Evolutionary conservation across 2,888 invertebrate genomes (phyloP).

Genomic region (Hypomecis punctinalis): DNA sequence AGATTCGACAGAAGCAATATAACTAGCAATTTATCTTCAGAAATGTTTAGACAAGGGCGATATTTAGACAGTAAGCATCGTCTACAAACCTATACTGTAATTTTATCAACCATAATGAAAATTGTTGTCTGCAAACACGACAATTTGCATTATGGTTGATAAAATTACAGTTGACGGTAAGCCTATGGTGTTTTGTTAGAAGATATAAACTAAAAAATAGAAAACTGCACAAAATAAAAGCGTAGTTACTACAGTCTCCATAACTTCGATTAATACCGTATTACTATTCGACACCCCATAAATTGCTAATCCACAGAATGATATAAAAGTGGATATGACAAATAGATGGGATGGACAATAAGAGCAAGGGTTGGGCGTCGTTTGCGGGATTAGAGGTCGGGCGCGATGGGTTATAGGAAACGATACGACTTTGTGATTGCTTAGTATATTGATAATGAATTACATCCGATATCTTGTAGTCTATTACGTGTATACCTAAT

Average conservation of each 20-base stretch:
- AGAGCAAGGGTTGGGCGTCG: constrained; percentile 70
- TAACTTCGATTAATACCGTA: constrained; percentile 43
- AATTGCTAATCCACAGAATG: constrained; percentile 60
- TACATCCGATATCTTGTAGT: neutral
- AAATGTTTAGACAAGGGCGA: too few species aligned
- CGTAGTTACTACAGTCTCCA: constrained; percentile 15
- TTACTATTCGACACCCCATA: constrained; percentile 55
- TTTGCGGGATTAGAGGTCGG: constrained; percentile 54
- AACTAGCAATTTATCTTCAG: too few species aligned
- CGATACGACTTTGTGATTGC: constrained; percentile 18
- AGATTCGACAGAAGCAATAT: too few species aligned
- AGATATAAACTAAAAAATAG: too few species aligned
- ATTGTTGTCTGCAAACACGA: too few species aligned
- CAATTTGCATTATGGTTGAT: too few species aligned
- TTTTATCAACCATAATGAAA: too few species aligned
- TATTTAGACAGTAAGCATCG: too few species aligned
- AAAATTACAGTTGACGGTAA: too few species aligned
- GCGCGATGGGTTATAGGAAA: constrained; percentile 19
- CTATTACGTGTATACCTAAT: too few species aligned
- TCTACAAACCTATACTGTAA: too few species aligned
- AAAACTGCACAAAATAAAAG: neutral
- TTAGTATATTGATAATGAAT: neutral
- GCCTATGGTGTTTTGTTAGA: too few species aligned
- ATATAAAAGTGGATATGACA: constrained; percentile 69
- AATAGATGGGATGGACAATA: constrained; percentile 70